A percentile compares a stretch with the other conserved stretches of the same genome.
phyloP scores from a whole-genome alignment of 2,113 vertebrate genomes.

The Mellivora capensis region DNA sequence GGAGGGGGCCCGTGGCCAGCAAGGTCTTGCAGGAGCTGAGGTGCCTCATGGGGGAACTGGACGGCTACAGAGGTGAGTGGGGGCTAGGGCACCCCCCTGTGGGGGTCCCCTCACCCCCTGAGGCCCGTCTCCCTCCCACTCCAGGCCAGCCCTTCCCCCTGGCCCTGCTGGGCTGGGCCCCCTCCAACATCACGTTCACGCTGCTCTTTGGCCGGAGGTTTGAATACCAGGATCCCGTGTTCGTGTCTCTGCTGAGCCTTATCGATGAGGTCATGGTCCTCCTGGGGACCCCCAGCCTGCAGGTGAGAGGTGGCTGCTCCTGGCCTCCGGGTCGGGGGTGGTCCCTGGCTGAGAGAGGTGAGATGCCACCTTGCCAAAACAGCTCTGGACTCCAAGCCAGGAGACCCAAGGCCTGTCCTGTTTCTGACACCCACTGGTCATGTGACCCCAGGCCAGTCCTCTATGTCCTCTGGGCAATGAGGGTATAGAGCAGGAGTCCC shows the following conservation, averaged over 20 bases:
- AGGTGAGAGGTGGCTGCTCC: conserved; percentile 66
- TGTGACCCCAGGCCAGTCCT: neutral
- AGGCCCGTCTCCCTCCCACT: accelerated
- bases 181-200: conserved; percentile 82
- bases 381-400: too few relatives aligned
- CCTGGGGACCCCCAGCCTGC: conserved; percentile 80
- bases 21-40: conserved; percentile 79
- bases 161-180: conserved; percentile 78
- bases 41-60: conserved; percentile 75
- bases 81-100: accelerated
- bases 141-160: conserved; percentile 80
- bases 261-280: conserved; percentile 84
- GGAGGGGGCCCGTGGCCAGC: conserved; percentile 65
- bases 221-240: conserved; percentile 80
- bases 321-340: accelerated
- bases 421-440: accelerated
- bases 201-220: conserved; percentile 84
- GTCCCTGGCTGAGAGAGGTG: neutral
- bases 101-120: accelerated
- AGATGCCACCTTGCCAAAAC: accelerated
- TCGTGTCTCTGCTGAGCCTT: conserved; percentile 80
- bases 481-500: neutral
- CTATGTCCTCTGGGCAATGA: neutral
- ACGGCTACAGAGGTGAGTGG: conserved; percentile 81
- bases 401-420: too few relatives aligned